Evolutionary conservation across 2,888 invertebrate species (phyloP), one percentile per base, ranked within the genome.

Genomic region (Lasioglossum figueresi): DNA sequence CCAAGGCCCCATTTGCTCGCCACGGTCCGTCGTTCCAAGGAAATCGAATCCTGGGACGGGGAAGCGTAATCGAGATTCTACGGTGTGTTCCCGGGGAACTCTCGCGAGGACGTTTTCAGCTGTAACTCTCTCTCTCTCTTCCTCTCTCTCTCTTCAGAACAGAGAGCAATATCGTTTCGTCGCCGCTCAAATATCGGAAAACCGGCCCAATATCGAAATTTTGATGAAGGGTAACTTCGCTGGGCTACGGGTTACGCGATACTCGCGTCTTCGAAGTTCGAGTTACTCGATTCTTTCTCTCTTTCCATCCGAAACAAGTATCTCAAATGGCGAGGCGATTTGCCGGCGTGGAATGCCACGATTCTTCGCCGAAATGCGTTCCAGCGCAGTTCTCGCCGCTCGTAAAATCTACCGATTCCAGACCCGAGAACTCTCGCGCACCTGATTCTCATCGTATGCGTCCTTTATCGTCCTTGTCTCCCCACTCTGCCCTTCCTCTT

Each of bases 191-290:
- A 71, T 84, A 70, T 84, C 48, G 81, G 78, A 37, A 83, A 84
- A 75, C 40, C 78, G 74, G 43, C 56, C 31, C 70, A 56, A 63
- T 83, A 83, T 78, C 78, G 83, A 83, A 78, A 84, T 83, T 83
- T 78, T 84, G 70, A 84, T 75, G 40, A 63, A 75, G 66, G 83
- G 37, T 63, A 83, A 78, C 70, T 74, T 74, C 56, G 48, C 8
- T 52, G 43, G 27, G 40, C 34, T 52, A 16, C 52, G 3, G 59
- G 59, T 78, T 71, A 52, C 70, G 27, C 43, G 74, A 37, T 52
- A 75, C 45, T 71, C 71, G 74, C 48, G 10, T 52, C 63, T 37
- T 45, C 43, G 23, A 14, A 48, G 37, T 31, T 31, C 34, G 10
- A 68, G 66, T 16, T 68, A 68, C 66, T 68, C 66, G 43, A 14